Conservation (phyloP, 2,888 invertebrate genomes). For the Coelopa pilipes region DNA sequence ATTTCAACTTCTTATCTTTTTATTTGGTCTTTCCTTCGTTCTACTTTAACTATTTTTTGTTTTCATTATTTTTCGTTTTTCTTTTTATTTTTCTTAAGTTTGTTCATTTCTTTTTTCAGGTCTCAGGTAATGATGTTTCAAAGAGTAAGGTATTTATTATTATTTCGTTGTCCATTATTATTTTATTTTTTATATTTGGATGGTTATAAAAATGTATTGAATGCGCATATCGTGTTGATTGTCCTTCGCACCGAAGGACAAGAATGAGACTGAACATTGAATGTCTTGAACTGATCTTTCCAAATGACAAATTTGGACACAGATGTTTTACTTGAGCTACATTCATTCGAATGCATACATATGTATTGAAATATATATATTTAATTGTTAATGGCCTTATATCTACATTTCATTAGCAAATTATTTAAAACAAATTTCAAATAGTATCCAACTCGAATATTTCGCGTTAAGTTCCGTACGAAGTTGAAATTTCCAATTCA, state of each 20-base stretch:
- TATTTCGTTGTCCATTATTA: no score
- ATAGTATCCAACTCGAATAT: background rate
- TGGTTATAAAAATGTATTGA: background rate
- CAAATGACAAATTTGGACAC: background rate
- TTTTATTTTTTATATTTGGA: no score
- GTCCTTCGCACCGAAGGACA: background rate
- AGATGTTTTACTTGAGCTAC: background rate
- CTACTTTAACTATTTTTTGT: no score
- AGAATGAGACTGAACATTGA: background rate
- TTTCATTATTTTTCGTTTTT: no score
- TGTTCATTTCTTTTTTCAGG: no score
- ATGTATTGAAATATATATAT: background rate
- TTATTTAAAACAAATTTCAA: constrained; percentile 1
- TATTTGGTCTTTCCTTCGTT: background rate
- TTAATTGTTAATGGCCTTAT: constrained; percentile 27
- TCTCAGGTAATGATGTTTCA: no score
- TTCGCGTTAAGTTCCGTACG: background rate
- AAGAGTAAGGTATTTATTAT: no score
- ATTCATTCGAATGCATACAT: background rate
- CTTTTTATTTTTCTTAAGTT: no score
- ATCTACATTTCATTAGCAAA: constrained; percentile 31
- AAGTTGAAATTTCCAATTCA: background rate
- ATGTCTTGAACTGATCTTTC: background rate
- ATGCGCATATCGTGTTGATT: constrained; percentile 9
- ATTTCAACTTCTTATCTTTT: background rate